phyloP scores from a whole-genome alignment of 2,797 vertebrate genomes.

The Alauda arvensis region DNA sequence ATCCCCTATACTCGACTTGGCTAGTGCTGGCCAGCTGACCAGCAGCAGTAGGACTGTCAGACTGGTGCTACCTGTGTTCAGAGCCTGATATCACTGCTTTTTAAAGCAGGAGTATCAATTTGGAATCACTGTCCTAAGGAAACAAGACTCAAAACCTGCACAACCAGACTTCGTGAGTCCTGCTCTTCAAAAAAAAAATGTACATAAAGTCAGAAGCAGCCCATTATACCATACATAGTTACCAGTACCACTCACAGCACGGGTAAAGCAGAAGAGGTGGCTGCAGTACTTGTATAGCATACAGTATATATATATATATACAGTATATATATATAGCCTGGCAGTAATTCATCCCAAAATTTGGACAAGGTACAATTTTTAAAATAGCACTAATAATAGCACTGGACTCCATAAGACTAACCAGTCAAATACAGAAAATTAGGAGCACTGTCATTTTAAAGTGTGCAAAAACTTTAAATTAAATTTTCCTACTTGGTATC shows the following conservation, averaged over 20 bases:
- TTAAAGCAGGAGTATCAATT: background rate
- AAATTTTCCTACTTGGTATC: background rate
- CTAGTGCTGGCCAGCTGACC: background rate
- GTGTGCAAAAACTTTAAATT: background rate
- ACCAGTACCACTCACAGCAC: background rate
- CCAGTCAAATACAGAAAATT: background rate
- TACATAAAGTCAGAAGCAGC: background rate
- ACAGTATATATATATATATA: too few relatives aligned
- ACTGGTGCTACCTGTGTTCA: background rate
- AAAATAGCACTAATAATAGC: background rate
- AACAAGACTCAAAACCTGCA: background rate
- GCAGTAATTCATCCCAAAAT: background rate
- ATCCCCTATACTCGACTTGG: rapidly evolving
- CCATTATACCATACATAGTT: background rate
- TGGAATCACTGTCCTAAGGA: background rate
- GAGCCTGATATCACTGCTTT: background rate
- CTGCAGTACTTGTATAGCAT: background rate
- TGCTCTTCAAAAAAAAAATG: background rate
- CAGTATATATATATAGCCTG: too few relatives aligned
- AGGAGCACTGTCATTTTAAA: background rate
- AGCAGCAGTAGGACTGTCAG: background rate
- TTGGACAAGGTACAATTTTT: background rate
- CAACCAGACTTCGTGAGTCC: background rate
- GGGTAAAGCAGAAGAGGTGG: background rate
- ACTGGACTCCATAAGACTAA: background rate